These are phyloP conservation scores for Peromyscus leucopus DNA, from an alignment of 2,113 vertebrate species.

Conservation along the genomic window DNA sequence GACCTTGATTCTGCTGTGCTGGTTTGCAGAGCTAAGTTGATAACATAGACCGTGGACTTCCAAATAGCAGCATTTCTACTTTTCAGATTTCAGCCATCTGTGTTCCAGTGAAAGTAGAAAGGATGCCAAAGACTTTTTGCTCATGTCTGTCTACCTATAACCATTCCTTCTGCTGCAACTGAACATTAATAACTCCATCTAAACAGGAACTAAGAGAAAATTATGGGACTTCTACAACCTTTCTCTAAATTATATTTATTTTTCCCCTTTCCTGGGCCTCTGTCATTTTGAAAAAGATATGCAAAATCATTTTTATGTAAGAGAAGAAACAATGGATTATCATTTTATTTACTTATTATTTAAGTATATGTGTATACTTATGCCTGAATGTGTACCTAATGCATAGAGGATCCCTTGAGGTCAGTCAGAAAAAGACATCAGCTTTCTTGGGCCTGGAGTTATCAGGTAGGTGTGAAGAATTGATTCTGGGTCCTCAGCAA, in stretches of 20 bases:
- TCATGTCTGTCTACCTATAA: background rate
- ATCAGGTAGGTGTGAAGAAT: background rate
- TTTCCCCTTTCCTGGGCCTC: background rate
- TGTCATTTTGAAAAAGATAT: background rate
- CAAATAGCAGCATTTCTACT: background rate
- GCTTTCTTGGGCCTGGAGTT: background rate
- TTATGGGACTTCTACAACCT: background rate
- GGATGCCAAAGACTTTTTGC: too few species aligned
- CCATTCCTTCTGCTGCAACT: too few species aligned
- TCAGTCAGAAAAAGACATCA: background rate
- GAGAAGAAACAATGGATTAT: background rate
- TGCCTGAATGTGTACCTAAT: background rate
- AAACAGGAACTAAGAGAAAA: background rate
- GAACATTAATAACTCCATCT: background rate
- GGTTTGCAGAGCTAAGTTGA: background rate
- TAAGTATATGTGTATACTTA: background rate
- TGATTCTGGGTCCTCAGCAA: background rate
- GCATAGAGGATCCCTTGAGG: background rate
- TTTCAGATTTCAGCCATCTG: background rate
- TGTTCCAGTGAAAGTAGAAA: fast-evolving
- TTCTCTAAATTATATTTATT: background rate
- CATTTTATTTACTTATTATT: background rate
- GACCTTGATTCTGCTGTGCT: too few species aligned
- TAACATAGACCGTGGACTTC: background rate
- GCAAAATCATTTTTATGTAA: background rate